Evolutionary conservation across 2,113 vertebrate species (phyloP), one percentile per base, ranked within the genome.

Genomic region (Labeo rohita): DNA sequence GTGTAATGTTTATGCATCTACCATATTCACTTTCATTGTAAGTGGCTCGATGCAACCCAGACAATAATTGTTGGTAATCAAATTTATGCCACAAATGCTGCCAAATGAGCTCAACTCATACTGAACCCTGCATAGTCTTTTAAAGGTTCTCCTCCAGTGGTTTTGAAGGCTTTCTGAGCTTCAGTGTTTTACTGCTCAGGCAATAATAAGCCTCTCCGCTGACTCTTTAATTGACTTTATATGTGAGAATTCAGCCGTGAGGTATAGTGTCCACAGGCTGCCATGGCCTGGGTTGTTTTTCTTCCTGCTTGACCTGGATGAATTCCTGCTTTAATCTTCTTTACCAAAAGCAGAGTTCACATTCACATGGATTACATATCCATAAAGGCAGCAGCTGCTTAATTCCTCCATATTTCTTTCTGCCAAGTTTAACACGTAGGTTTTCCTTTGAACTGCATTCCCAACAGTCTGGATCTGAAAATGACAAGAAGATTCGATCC

Each of bases 331-430:
- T 45, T 61, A 80, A 80, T 61, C 39, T 80, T 61, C 11, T 80
- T 45, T 61, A 39, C 28, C 52, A 78, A 56, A 80, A 80, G 18
- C 54, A 61, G 10, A n/a, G 36, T 63, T 10, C 36, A 63, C 21
- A 80, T 76, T 76, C 74, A 78, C 75, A 56, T 56, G 50, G 75
- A 56, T 80, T 80, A 80, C 78, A 80, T 47, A 63, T 80, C 78
- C 59, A 49, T 23, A 80, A 23, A 47, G 21, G 6, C 59, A 47
- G 21, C 78, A 12, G 78, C 18, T 4, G 59, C 78, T 80, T 80
- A 63, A 63, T 65, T 80, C 59, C 78, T 16, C 21, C 49, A 1
- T 28, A 15, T 63, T 45, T 65, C n/a, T 16, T 80, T 65, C 21
- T 47, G 78, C 78, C 78, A 80, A 65, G 59, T 65, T 80, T 80